Base-by-base conservation (phyloP, 2,888 invertebrate genomes). In the Autographa pulchrina region DNA sequence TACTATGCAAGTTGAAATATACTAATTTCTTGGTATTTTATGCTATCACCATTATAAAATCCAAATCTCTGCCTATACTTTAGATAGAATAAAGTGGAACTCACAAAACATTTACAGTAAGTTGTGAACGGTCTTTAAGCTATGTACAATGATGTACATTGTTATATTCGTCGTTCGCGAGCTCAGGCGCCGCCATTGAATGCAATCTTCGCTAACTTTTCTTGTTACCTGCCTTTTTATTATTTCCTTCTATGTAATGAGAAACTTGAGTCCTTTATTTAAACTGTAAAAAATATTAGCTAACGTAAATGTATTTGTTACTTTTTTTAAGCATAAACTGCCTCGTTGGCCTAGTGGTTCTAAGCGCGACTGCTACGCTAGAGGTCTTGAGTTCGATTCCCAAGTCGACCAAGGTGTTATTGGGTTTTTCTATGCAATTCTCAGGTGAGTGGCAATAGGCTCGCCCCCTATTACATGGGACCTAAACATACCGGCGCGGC, bases 181-280 rank as follows among this genome's bases (percentile, higher is more conserved):
- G 25, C 54, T 20, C 54, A 56, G 54, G 54, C 54, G 54, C 13
- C 54, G 54, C 13, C 54, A 41, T 56, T 56, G 20, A 56, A 56
- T 56, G 54, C 54, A 56, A 56, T 56, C 54, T 54, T 25, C 54
- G 11, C 20, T 13, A 56, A 56, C 54, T 56, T 56, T 56, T 56
- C 54, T 56, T 56, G 54, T 56, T 20, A 56, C 52, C 54, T 56
- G 54, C 54, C 54, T 56, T 56, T 56, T 56, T 25, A 56, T n/a
- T 56, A 56, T 56, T 56, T 56, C 13, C 54, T 25, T 56, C 54
- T 13, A 56, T 56, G 25, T 56, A 56, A 56, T 56, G 25, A 56
- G 54, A 48, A 48, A 48, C 11, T 25, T 11, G 54, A 20, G 25
- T 25, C 54, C 25, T 56, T 20, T 25, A 56, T 56, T 54, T n/a